phyloP scores from a whole-genome alignment of 2,113 vertebrate genomes.

The Pachyramphus minor region DNA sequence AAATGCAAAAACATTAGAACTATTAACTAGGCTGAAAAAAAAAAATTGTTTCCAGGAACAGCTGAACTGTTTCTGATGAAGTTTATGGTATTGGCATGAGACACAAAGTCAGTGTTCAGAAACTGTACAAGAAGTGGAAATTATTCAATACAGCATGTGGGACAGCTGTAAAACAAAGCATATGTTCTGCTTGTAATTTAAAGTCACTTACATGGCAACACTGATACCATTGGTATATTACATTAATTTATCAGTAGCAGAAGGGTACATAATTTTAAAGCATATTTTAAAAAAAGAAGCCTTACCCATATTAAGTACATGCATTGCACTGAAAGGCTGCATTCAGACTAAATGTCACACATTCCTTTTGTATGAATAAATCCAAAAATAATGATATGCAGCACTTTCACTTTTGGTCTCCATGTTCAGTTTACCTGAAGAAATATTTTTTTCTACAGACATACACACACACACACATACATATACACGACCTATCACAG shows the following conservation, averaged over 20 bases:
- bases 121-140: not conserved
- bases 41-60: not conserved
- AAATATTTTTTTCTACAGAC: not conserved
- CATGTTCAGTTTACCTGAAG: not conserved
- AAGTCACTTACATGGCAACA: not conserved
- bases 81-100: not conserved
- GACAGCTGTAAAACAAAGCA: not conserved
- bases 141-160: not conserved
- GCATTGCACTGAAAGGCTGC: slow-evolving; percentile 37
- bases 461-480: not conserved
- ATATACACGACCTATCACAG: not conserved
- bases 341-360: slow-evolving; percentile 59
- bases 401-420: not conserved
- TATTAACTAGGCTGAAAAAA: not conserved
- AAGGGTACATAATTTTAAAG: not conserved
- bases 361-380: slow-evolving; percentile 56
- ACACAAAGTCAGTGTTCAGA: not conserved
- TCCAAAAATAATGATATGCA: not conserved
- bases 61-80: not conserved
- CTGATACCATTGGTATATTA: not conserved
- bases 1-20: not conserved
- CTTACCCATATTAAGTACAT: not conserved
- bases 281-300: not conserved
- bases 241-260: not conserved
- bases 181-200: not conserved